Percentiles rank a stretch among this genome's conserved stretches.
Conservation (phyloP, 1,140 invertebrate species). For the Rhyzopertha dominica region DNA sequence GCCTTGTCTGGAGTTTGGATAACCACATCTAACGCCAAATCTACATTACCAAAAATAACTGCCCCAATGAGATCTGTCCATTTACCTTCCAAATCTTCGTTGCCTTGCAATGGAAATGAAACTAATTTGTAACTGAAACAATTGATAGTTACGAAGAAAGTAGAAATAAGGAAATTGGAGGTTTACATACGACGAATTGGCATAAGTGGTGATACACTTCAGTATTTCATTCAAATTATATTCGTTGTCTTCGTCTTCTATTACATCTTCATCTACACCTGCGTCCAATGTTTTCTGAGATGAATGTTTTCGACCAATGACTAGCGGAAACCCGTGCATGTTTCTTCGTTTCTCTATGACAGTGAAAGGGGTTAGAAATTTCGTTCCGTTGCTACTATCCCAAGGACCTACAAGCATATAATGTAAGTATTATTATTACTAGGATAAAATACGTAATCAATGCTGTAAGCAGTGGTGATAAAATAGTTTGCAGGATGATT, state of each 20-base stretch:
- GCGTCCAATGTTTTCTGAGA: slow-evolving; percentile 27
- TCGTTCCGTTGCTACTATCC: slow-evolving; percentile 37
- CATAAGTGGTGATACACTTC: slow-evolving; percentile 39
- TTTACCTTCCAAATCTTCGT: slow-evolving; percentile 51
- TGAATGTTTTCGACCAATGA: slow-evolving; percentile 45
- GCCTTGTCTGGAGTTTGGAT: slow-evolving; percentile 50
- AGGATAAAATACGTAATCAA: not conserved
- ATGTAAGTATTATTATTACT: not conserved
- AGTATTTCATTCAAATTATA: slow-evolving; percentile 45
- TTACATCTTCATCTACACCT: slow-evolving; percentile 15
- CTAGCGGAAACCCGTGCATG: slow-evolving; percentile 44
- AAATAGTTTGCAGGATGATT: too few species aligned
- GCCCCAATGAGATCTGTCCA: slow-evolving; percentile 58
- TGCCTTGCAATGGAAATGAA: slow-evolving; percentile 52
- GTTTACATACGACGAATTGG: slow-evolving; percentile 49
- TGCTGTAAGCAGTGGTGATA: too few species aligned
- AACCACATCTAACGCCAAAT: slow-evolving; percentile 56
- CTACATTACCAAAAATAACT: slow-evolving; percentile 51
- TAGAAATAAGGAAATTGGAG: slow-evolving; percentile 21
- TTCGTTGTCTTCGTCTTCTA: slow-evolving; percentile 43
- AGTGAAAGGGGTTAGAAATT: slow-evolving; percentile 37
- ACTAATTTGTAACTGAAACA: slow-evolving; percentile 45
- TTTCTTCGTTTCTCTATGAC: slow-evolving; percentile 45
- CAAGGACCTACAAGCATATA: slow-evolving; percentile 39
- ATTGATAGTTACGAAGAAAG: slow-evolving; percentile 6